Percentiles rank a stretch among this genome's conserved stretches.
Conservation (phyloP, 1,140 invertebrate genomes). For the Proales similis region DNA sequence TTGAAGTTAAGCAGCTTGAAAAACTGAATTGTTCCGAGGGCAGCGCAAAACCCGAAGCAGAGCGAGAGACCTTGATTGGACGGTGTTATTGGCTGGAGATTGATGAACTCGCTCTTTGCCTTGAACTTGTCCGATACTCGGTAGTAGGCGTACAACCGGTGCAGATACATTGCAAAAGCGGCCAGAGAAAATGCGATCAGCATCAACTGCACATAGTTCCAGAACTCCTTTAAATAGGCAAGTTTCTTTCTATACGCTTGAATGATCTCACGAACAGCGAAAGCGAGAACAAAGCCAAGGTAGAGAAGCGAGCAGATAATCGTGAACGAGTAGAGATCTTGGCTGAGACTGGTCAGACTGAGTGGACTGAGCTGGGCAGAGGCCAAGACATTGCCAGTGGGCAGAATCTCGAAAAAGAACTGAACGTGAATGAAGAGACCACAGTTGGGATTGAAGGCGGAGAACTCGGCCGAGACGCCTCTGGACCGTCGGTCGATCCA, state of each 20-base stretch:
- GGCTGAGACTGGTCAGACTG: background rate
- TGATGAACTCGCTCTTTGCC: constrained; percentile 56
- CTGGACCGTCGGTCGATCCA: constrained; percentile 59
- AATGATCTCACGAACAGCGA: constrained; percentile 41
- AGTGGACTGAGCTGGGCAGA: constrained; percentile 54
- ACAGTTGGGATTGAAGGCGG: constrained; percentile 54
- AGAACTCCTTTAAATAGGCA: constrained; percentile 49
- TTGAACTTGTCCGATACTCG: constrained; percentile 49
- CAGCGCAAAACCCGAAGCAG: constrained; percentile 55
- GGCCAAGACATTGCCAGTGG: constrained; percentile 55
- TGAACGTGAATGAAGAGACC: constrained; percentile 53
- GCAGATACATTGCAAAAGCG: background rate
- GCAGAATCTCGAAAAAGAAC: constrained; percentile 55
- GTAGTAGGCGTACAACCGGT: constrained; percentile 40
- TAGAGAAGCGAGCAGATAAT: constrained; percentile 43
- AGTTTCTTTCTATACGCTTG: constrained; percentile 45
- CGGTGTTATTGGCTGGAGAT: constrained; percentile 54
- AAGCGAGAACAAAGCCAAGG: constrained; percentile 46
- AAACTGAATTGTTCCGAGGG: constrained; percentile 57
- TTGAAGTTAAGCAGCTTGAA: constrained; percentile 57
- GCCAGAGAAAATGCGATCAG: constrained; percentile 12
- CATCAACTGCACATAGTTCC: constrained; percentile 5
- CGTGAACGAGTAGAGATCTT: constrained; percentile 38
- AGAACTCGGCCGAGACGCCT: constrained; percentile 58
- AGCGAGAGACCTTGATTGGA: constrained; percentile 55